Evolutionary conservation across 2,113 vertebrate species (phyloP).

Genomic region (Pontoporia blainvillei): DNA sequence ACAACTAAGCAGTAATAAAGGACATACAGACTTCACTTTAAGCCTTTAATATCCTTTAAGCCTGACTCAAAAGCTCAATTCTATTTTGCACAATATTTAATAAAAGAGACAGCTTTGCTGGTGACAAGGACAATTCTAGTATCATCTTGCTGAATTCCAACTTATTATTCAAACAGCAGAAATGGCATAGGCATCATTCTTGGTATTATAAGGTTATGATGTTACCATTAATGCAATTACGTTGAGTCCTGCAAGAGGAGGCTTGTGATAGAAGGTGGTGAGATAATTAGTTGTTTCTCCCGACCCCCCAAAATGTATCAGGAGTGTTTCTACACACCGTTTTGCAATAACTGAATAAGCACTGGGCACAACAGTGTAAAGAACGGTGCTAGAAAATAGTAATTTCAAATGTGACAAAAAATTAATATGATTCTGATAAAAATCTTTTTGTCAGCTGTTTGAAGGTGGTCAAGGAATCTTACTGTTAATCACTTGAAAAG

Average conservation of each 20-base stretch:
- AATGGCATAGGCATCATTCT: constrained; percentile 12
- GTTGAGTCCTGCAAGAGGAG: not conserved
- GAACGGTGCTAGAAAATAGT: not conserved
- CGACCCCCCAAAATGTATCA: not conserved
- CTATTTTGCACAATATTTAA: constrained; percentile 9
- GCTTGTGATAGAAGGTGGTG: not conserved
- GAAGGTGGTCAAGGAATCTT: constrained; percentile 17
- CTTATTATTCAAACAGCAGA: constrained; percentile 13
- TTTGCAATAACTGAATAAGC: not conserved
- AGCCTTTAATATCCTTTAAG: constrained; percentile 1
- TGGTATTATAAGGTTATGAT: not conserved
- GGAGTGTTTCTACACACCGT: not conserved
- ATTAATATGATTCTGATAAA: constrained; percentile 27
- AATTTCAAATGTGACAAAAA: constrained; percentile 15
- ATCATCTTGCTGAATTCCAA: not conserved
- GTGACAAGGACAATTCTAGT: constrained; percentile 2
- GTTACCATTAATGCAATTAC: not conserved
- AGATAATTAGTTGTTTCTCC: not conserved
- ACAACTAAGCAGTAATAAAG: not conserved
- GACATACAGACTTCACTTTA: not conserved
- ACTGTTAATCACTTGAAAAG: constrained; percentile 18
- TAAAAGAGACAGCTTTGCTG: not conserved
- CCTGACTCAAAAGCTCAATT: constrained; percentile 34
- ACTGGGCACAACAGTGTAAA: not conserved
- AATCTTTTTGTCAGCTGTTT: not conserved